Conservation (phyloP, 2,797 vertebrate species). For the Hyperoplus lanceolatus region DNA sequence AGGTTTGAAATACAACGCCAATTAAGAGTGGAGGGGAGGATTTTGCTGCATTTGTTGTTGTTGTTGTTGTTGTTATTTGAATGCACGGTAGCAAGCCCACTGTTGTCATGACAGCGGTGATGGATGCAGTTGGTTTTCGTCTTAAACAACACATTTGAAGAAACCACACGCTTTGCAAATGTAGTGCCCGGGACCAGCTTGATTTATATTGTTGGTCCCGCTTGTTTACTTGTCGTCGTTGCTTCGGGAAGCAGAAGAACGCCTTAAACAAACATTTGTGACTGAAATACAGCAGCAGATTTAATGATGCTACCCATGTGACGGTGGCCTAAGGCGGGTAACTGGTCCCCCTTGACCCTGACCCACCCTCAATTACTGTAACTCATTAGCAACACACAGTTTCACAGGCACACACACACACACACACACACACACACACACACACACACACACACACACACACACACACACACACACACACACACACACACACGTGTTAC, state of each 20-base stretch:
- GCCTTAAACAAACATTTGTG: conserved; percentile 9
- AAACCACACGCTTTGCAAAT: conserved; percentile 7
- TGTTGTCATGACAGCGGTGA: conserved; percentile 37
- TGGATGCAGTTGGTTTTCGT: conserved; percentile 30
- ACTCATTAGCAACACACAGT: conserved; percentile 26
- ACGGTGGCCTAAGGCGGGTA: conserved; percentile 6
- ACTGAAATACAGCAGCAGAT: conserved; percentile 9
- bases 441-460: neutral
- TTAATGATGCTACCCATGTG: conserved; percentile 34
- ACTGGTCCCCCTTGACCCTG: neutral
- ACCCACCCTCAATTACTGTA: conserved; percentile 27
- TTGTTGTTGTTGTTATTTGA: conserved; percentile 35
- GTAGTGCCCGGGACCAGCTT: neutral
- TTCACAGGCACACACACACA: neutral
- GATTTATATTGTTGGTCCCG: conserved; percentile 14
- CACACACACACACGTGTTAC: neutral
- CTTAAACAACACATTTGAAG: neutral
- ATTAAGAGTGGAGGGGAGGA: conserved; percentile 51
- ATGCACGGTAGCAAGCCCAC: conserved; percentile 49
- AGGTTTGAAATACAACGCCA: conserved; percentile 43
- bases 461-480: neutral
- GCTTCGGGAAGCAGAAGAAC: neutral
- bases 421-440: neutral
- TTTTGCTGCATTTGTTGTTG: conserved; percentile 53
- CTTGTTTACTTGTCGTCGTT: neutral